These are phyloP conservation scores for Hydrocynus forskahlii DNA, from an alignment of 2,797 vertebrate species.

Conservation along the genomic window DNA sequence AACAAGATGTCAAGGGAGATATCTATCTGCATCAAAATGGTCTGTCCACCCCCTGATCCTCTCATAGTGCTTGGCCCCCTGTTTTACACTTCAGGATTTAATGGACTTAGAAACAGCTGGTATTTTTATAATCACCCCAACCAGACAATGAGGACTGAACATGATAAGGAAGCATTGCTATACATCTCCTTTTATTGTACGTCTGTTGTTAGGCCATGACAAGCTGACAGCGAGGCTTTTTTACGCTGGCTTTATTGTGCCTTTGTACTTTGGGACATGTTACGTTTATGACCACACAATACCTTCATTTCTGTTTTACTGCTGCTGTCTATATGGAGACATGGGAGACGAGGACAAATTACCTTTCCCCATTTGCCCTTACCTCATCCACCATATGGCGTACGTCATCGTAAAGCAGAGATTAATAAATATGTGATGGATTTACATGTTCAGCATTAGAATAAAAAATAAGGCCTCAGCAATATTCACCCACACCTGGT, in stretches of 20 bases:
- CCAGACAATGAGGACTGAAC: background rate
- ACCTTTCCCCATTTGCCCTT: background rate
- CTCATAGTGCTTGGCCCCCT: background rate
- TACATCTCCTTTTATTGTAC: background rate
- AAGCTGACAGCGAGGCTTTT: background rate
- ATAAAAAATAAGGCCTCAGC: background rate
- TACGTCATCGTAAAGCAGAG: slow-evolving; percentile 5
- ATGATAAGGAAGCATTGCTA: background rate
- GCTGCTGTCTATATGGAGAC: slow-evolving; percentile 12
- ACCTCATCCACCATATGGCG: slow-evolving; percentile 47
- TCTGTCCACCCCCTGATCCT: background rate
- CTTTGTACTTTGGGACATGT: slow-evolving; percentile 63
- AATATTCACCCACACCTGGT: background rate
- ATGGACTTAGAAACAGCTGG: slow-evolving; percentile 6
- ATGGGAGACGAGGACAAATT: background rate
- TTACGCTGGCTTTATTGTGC: slow-evolving; percentile 18
- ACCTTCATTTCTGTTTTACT: slow-evolving; percentile 26
- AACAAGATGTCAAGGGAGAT: too few species aligned
- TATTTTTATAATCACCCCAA: slow-evolving; percentile 18
- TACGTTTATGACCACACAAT: slow-evolving; percentile 50
- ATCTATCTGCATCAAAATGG: background rate
- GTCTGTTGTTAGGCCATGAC: background rate
- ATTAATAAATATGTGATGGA: background rate
- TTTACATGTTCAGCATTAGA: background rate
- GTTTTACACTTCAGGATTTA: background rate